These are phyloP conservation scores for Gobius niger DNA, from an alignment of 2,113 vertebrate genomes.

Conservation along the genomic window DNA sequence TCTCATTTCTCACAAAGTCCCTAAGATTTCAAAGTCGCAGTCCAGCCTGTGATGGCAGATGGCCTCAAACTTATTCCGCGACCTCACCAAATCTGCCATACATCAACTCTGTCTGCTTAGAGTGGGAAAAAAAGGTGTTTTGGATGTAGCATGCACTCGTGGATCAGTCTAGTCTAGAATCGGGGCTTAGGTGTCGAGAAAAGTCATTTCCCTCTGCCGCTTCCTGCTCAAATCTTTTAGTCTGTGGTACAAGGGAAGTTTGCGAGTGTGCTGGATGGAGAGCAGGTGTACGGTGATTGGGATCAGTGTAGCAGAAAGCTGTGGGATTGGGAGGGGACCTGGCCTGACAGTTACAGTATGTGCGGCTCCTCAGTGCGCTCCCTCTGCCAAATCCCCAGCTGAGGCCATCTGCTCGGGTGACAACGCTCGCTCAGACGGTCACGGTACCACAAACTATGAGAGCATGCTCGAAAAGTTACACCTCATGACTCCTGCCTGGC, in stretches of 20 bases:
- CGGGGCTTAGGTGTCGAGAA: conserved; percentile 40
- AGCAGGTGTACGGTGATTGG: conserved; percentile 64
- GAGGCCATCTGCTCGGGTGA: conserved; percentile 70
- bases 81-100: conserved; percentile 71
- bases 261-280: conserved; percentile 50
- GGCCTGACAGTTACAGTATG: conserved; percentile 65
- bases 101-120: conserved; percentile 36
- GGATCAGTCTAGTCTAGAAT: conserved; percentile 39
- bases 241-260: conserved; percentile 48
- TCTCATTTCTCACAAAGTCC: conserved; percentile 55
- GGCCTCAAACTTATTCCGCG: conserved; percentile 62
- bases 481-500: conserved; percentile 19
- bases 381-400: conserved; percentile 50
- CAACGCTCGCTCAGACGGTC: conserved; percentile 28
- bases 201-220: conserved; percentile 53
- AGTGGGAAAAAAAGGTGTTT: conserved; percentile 33
- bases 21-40: conserved; percentile 64
- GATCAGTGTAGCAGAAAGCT: conserved; percentile 71
- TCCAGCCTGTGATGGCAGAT: conserved; percentile 76
- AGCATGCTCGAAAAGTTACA: conserved; percentile 27
- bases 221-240: conserved; percentile 50
- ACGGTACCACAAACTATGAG: conserved; percentile 8
- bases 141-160: conserved; percentile 18
- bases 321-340: conserved; percentile 58
- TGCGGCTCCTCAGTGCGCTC: conserved; percentile 48